Evolutionary conservation across 2,797 vertebrate genomes (phyloP), one percentile per base, ranked within the genome.

Genomic region (Fistularia commersonii): DNA sequence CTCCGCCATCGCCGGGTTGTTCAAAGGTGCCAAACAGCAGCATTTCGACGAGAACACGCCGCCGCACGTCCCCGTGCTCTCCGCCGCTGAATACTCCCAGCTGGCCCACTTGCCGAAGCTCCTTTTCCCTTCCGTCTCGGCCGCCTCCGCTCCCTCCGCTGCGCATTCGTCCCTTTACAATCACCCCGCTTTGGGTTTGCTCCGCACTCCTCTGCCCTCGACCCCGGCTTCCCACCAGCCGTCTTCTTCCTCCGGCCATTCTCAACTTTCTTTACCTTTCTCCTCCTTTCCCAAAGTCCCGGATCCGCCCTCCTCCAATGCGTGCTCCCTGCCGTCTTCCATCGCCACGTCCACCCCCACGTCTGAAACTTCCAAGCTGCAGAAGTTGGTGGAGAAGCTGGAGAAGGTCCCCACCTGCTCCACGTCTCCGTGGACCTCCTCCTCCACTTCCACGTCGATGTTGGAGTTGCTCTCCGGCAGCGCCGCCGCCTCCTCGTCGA

Each of bases 311-410:
- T 75, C 86, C 7, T 71, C 66, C 41, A 56, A 80, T 66, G 39
- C 87, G 58, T 59, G 89, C 69, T 54, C 81, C 78, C 55, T 88
- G 63, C 14, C 80, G 63, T 72, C 85, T 39, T 81, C 90, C 5
- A 51, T 76, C 41, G 47, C 82, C 64, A 56, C 84, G 69, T 54
- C 89, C 69, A 78, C 80, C 69, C 83, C 90, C 57, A 72, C 88
- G 79, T 95, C 94, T 9, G 94, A 96, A 88, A 95, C 94, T 2
- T 95, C 94, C 33, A 96, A 95, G 77, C 71, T 96, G 48, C 94
- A 96, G 80, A 91, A 91, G 40, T 84, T 95, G 46, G 94, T 95
- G 43, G 94, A 96, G 71, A 96, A 95, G 77, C 89, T 96, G 53
- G 94, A 95, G 55, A 93, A 92, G 33, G 90, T 90, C 5, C 82